These are phyloP conservation scores for Diceros bicornis DNA, from an alignment of 2,797 vertebrate genomes.

Conservation along the genomic window DNA sequence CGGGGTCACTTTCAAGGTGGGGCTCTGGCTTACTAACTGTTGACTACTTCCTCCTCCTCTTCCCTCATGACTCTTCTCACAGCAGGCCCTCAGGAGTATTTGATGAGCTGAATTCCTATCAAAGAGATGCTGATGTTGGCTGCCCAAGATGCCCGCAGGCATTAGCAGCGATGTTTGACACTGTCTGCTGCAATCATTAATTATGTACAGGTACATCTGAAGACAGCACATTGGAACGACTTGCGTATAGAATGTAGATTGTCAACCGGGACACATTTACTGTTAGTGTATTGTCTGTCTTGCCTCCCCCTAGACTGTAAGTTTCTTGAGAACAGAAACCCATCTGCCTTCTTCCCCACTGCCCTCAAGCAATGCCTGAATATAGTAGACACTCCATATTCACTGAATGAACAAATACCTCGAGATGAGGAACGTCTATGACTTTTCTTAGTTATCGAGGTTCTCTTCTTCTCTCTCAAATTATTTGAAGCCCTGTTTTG, in stretches of 20 bases:
- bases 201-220: neutral
- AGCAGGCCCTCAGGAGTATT: neutral
- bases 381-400: accelerated
- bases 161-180: neutral
- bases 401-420: neutral
- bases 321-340: neutral
- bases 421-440: neutral
- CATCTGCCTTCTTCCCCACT: neutral
- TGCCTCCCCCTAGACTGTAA: neutral
- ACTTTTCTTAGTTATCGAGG: neutral
- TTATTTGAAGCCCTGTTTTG: neutral
- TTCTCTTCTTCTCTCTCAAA: neutral
- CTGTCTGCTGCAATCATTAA: neutral
- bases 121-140: neutral
- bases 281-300: neutral
- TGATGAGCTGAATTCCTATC: neutral
- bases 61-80: too few relatives aligned
- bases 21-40: neutral
- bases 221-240: neutral
- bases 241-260: neutral
- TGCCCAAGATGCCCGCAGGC: neutral
- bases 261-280: neutral
- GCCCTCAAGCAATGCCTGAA: neutral
- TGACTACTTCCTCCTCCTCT: neutral
- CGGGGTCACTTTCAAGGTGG: neutral